phyloP scores from a whole-genome alignment of 2,113 vertebrate genomes.

The Xenus cinereus region DNA sequence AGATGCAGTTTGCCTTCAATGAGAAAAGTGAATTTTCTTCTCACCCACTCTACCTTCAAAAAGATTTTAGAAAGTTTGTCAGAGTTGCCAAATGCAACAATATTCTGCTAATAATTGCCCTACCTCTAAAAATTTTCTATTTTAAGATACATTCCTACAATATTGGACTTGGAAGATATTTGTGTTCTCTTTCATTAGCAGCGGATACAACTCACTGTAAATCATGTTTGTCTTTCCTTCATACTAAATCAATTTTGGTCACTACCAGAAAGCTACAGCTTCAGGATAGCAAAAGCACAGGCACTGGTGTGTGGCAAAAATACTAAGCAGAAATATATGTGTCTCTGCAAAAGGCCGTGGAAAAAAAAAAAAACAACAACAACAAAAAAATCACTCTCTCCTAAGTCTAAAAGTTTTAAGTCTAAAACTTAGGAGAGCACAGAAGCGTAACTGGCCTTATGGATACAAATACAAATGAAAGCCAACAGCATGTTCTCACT shows the following conservation, averaged over 20 bases:
- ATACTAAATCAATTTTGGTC: not conserved
- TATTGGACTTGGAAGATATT: not conserved
- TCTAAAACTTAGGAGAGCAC: not conserved
- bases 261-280: not conserved
- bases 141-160: not conserved
- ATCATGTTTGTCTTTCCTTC: not conserved
- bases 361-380: not conserved
- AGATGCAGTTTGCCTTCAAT: not conserved
- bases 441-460: not conserved
- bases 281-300: not conserved
- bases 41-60: not conserved
- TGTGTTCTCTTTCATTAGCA: not conserved
- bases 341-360: not conserved
- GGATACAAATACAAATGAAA: not conserved
- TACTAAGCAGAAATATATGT: not conserved
- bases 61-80: not conserved
- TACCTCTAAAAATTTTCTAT: not conserved
- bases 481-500: not conserved
- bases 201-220: not conserved
- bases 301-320: not conserved
- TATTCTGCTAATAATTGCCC: not conserved
- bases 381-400: not conserved
- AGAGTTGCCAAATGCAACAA: not conserved
- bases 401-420: not conserved
- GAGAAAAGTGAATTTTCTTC: not conserved